Evolutionary conservation across 2,797 vertebrate species (phyloP).

Genomic region (Cephalopachus bancanus): DNA sequence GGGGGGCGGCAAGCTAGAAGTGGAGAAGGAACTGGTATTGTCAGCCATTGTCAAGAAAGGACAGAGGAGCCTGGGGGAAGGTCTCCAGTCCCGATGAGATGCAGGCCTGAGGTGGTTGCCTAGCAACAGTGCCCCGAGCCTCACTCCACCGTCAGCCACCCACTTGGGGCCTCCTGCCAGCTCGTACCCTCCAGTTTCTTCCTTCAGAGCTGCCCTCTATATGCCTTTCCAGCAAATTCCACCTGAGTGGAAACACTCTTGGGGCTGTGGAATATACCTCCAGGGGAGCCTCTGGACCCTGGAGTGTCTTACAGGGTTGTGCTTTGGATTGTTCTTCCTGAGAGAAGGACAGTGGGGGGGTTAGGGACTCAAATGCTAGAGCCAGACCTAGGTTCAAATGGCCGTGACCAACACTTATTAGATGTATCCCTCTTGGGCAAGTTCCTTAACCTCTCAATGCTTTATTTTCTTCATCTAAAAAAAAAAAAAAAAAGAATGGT

Average conservation of each 20-base stretch:
- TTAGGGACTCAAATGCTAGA: neutral
- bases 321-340: neutral
- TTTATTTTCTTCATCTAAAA: neutral
- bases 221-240: neutral
- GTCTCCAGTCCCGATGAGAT: neutral
- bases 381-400: neutral
- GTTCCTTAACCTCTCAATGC: neutral
- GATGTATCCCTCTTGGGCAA: neutral
- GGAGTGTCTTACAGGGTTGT: neutral
- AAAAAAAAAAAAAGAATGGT: neutral
- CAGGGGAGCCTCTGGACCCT: neutral
- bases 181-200: neutral
- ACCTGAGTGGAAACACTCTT: neutral
- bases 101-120: conserved; percentile 52
- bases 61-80: neutral
- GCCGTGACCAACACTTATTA: neutral
- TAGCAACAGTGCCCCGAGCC: conserved; percentile 35
- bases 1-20: neutral
- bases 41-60: conserved; percentile 34
- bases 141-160: neutral
- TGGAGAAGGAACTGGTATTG: neutral
- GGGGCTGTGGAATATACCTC: neutral
- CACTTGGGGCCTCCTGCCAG: neutral
- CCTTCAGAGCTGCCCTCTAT: neutral
- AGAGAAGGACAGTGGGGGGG: neutral